Percentiles rank a stretch among this genome's conserved stretches.
These are phyloP conservation scores for Xestia c-nigrum DNA, from an alignment of 2,888 invertebrate species.

Conservation along the genomic window DNA sequence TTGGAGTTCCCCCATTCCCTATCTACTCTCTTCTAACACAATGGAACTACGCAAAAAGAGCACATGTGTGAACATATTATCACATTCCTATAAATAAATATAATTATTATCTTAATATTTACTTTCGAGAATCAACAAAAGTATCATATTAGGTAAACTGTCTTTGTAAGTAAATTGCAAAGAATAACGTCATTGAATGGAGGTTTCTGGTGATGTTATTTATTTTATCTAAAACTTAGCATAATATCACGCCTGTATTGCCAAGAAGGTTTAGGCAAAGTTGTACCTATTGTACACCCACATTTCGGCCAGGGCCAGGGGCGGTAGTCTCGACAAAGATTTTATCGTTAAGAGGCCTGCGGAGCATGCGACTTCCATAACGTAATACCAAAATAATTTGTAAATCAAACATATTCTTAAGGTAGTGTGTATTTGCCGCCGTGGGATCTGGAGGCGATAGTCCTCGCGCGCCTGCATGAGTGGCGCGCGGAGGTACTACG, in stretches of 20 bases:
- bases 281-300: neutral
- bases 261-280: neutral
- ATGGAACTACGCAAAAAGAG: neutral
- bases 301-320: neutral
- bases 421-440: no score
- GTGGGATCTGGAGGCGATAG: no score
- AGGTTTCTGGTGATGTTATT: neutral
- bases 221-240: neutral
- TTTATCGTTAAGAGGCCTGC: no score
- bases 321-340: no score
- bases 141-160: conserved; percentile 35
- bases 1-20: neutral
- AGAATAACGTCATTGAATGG: conserved; percentile 14
- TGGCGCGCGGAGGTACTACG: no score
- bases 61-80: conserved; percentile 7
- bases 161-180: conserved; percentile 17
- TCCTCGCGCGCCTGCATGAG: no score
- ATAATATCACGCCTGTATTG: neutral
- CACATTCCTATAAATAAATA: conserved; percentile 8
- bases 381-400: no score
- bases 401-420: no score
- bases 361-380: no score
- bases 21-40: neutral
- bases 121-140: conserved; percentile 30
- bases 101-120: conserved; percentile 26